Base-by-base conservation (phyloP, 2,113 vertebrate species). In the Paracanthobrama guichenoti region DNA sequence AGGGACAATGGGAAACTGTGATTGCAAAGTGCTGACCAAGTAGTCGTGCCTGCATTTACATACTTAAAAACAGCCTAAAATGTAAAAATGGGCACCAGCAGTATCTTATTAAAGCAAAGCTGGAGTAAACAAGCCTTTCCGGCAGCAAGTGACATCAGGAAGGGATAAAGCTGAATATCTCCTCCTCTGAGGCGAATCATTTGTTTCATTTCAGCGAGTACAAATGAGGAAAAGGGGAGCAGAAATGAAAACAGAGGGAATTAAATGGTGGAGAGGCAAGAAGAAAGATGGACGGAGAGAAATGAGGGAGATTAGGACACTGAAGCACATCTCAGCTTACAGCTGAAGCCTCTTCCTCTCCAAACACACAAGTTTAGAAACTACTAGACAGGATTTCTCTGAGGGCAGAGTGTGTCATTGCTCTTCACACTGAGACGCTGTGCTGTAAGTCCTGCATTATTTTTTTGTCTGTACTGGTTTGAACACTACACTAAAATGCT, bases 231-330 rank as follows among this genome's bases (percentile, higher is more conserved):
- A 48, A 55, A 35, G 20, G 6, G 31, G 20, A 77, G 31, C 13
- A n/a, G 28, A 77, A 77, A 77, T 77, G 28, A 22, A 77, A 59
- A n/a, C 57, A 59, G 31, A 42, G 18, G 31, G 31, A 59, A 78
- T 59, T 0, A 78, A 77, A 77, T 39, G 35, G 55, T 2, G 18
- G 11, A n/a, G 31, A 39, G 53, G 53, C 12, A n/a, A 59, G 31
- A 77, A 77, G 10, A 77, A 35, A 39, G 55, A 59, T 11, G 74
- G 10, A 31, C 5, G 48, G 8, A 74, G 46, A 74, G 46, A 53
- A 11, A 3, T 28, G 26, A 22, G 50, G 5, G 31, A 42, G 28
- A 78, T 60, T 78, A 78, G 53, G 75, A 78, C 16, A 53, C 50
- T 77, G 22, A 77, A 39, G 18, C 50, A 59, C 31, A 39, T 77